Evolutionary conservation across 2,888 invertebrate species (phyloP), one percentile per base, ranked within the genome.

Genomic region (Mactromeris polynyma): DNA sequence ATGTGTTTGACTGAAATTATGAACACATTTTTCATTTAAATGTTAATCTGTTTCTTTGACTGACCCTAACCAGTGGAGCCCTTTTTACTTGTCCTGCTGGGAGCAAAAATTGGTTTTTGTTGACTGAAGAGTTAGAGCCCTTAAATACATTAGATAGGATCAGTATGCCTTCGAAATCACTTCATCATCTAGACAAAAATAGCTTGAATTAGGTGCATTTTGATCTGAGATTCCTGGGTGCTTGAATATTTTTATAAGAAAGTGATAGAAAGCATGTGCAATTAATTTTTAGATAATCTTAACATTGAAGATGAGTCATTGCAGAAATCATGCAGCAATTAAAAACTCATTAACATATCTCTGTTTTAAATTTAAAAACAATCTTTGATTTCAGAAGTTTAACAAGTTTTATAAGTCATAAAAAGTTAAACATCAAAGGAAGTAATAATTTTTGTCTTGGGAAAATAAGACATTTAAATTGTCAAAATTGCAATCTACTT

Each of bases 251-350:
- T 64, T 26, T 7, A 26, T 64, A 26, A 26, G 11, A 26, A 64
- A 64, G 26, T 64, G 58, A n/a, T 64, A 26, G n/a, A 26, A 64
- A 64, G n/a, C 58, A 64, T 64, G 58, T 7, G 58, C n/a, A n/a
- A 64, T 64, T 64, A 64, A 64, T 64, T 64, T 26, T 64, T 64
- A 7, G 46, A 46, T 46, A 46, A 46, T 46, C 26, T 64, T n/a
- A 64, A 26, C n/a, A 64, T 26, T 64, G 58, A 26, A 64, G 58
- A 26, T 64, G 58, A 64, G 11, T 64, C 26, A 26, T 64, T 64
- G n/a, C n/a, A 64, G n/a, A 64, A 64, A 64, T 64, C 26, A 64
- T 64, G 58, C 58, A 9, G 58, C 58, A 64, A 64, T 64, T 64
- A 26, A 64, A 64, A 64, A 11, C 26, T 7, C 26, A 7, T 64